Conservation (phyloP, 1,140 invertebrate species). For the Zaprionus gabonicus region DNA sequence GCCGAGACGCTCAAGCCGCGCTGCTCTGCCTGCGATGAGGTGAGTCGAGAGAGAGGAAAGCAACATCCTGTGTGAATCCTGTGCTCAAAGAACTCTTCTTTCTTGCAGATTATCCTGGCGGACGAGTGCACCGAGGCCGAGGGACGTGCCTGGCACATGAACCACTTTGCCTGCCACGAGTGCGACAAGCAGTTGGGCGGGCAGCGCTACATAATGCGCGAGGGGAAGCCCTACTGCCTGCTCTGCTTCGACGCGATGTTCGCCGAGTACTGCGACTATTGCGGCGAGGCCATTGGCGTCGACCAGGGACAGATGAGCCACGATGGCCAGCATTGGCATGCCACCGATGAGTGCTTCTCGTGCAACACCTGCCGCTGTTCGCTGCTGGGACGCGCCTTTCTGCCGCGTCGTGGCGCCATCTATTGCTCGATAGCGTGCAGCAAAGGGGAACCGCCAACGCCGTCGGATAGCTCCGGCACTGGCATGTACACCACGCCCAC, state of each 20-base stretch:
- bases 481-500: slow-evolving; percentile 84
- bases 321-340: slow-evolving; percentile 99
- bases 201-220: slow-evolving; percentile 98
- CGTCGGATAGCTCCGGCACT: slow-evolving; percentile 90
- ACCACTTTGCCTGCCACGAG: slow-evolving; percentile 98
- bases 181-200: slow-evolving; percentile 97
- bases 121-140: slow-evolving; percentile 99
- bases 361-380: slow-evolving; percentile 96
- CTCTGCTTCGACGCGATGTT: slow-evolving; percentile 98
- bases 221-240: slow-evolving; percentile 96
- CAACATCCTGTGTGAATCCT: too few species aligned
- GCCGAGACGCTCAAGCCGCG: slow-evolving; percentile 98
- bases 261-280: slow-evolving; percentile 98
- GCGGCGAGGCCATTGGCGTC: slow-evolving; percentile 97
- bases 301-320: slow-evolving; percentile 99
- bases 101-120: slow-evolving; percentile 94
- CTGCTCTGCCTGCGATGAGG: slow-evolving; percentile 98
- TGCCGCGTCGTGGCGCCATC: slow-evolving; percentile 96
- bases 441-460: slow-evolving; percentile 93
- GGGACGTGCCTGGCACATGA: slow-evolving; percentile 99
- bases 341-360: slow-evolving; percentile 97
- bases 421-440: slow-evolving; percentile 97
- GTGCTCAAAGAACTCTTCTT: neutral
- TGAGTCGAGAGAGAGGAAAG: slow-evolving; percentile 85
- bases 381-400: slow-evolving; percentile 96